Percentiles rank a stretch among this genome's conserved stretches.
These are phyloP conservation scores for Aldrovandia affinis DNA, from an alignment of 2,797 vertebrate species.

Conservation along the genomic window DNA sequence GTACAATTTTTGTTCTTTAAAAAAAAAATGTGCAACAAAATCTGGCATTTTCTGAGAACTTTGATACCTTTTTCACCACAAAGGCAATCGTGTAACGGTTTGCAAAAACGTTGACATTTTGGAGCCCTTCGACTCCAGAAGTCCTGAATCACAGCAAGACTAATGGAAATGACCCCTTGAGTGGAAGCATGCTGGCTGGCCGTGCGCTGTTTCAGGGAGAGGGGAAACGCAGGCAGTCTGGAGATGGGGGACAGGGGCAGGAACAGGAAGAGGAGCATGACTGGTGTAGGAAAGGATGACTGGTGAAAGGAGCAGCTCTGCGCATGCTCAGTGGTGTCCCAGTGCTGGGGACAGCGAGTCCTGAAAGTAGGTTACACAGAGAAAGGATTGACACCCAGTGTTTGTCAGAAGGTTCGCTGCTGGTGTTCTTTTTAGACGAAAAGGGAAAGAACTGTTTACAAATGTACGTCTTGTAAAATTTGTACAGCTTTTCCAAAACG, in stretches of 20 bases:
- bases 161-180: slow-evolving; percentile 38
- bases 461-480: neutral
- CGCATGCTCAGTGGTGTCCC: slow-evolving; percentile 14
- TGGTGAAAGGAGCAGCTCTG: neutral
- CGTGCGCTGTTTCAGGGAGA: slow-evolving; percentile 1
- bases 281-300: slow-evolving; percentile 25
- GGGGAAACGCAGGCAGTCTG: slow-evolving; percentile 20
- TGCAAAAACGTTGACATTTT: slow-evolving; percentile 38
- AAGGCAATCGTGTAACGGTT: slow-evolving; percentile 40
- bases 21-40: too few species aligned
- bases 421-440: slow-evolving; percentile 9
- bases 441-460: neutral
- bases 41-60: neutral
- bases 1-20: neutral
- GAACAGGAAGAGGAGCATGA: slow-evolving; percentile 33
- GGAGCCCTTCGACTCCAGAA: slow-evolving; percentile 31
- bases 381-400: slow-evolving; percentile 14
- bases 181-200: slow-evolving; percentile 19
- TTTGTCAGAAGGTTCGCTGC: neutral
- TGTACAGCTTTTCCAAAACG: neutral
- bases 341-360: slow-evolving; percentile 27
- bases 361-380: slow-evolving; percentile 45
- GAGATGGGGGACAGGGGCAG: slow-evolving; percentile 34
- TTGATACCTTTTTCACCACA: slow-evolving; percentile 33
- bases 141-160: slow-evolving; percentile 31